Conservation (phyloP, 1,140 invertebrate species). For the Aleiodes sp. region DNA sequence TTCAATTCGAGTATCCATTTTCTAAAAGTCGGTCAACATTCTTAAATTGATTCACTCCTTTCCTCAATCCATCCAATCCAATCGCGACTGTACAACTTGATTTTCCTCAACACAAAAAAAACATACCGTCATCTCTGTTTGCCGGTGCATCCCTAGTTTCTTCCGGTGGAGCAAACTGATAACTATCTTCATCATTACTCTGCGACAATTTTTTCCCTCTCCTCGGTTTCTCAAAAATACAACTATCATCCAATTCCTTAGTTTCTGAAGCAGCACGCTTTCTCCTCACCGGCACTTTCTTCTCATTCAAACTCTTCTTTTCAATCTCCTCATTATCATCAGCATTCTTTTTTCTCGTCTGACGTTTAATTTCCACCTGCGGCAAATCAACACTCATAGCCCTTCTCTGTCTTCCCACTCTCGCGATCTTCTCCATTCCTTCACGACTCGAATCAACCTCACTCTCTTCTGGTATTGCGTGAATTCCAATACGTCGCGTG, state of each 20-base stretch:
- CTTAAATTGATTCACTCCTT: too few species aligned
- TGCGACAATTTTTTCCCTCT: constrained; percentile 37
- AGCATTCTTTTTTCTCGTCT: neutral
- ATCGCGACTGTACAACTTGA: too few species aligned
- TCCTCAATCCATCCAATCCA: too few species aligned
- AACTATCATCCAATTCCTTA: constrained; percentile 20
- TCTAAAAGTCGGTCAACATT: too few species aligned
- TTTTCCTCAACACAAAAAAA: neutral
- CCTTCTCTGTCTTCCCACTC: constrained; percentile 41
- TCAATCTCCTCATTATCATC: neutral
- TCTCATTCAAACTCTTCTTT: constrained; percentile 24
- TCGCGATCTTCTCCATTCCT: constrained; percentile 3
- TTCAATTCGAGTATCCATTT: too few species aligned
- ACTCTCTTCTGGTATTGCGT: constrained; percentile 52
- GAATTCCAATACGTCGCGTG: constrained; percentile 19
- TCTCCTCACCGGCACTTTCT: constrained; percentile 27
- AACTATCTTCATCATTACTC: constrained; percentile 36
- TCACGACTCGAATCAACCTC: neutral
- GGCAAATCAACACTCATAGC: constrained; percentile 49
- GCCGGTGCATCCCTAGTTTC: constrained; percentile 26
- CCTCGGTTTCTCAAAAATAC: constrained; percentile 28
- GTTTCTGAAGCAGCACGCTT: constrained; percentile 40
- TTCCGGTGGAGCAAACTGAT: constrained; percentile 48
- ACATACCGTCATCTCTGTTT: constrained; percentile 36
- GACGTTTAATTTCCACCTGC: neutral